These are phyloP conservation scores for Xiphorhynchus elegans DNA, from an alignment of 2,113 vertebrate genomes.

Conservation along the genomic window DNA sequence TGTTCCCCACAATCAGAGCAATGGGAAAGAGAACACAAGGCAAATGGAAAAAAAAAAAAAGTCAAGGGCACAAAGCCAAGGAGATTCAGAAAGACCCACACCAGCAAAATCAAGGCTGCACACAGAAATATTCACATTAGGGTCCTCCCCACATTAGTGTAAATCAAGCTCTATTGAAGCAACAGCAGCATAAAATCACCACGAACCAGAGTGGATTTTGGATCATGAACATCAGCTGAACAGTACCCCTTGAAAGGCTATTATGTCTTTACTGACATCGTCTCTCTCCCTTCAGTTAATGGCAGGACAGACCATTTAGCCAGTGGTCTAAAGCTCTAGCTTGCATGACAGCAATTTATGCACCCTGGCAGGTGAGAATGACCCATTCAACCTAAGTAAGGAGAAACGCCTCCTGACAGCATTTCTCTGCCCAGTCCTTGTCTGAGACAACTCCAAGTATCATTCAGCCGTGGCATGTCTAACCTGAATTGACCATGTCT, in stretches of 20 bases:
- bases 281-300: background rate
- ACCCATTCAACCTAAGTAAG: slow-evolving; percentile 35
- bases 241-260: background rate
- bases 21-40: background rate
- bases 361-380: slow-evolving; percentile 20
- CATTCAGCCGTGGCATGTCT: background rate
- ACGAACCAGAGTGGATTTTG: background rate
- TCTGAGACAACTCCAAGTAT: background rate
- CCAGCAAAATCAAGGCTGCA: background rate
- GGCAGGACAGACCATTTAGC: background rate
- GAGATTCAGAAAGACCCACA: background rate
- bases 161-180: background rate
- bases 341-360: slow-evolving; percentile 27
- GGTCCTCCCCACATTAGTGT: background rate
- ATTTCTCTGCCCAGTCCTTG: background rate
- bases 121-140: background rate
- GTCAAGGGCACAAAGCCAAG: background rate
- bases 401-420: slow-evolving; percentile 14
- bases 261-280: background rate
- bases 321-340: background rate
- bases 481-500: background rate
- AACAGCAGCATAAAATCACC: background rate
- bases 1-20: background rate
- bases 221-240: background rate
- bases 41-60: background rate